Evolutionary conservation across 2,888 invertebrate genomes (phyloP).

Genomic region (Marronus borbonicus): DNA sequence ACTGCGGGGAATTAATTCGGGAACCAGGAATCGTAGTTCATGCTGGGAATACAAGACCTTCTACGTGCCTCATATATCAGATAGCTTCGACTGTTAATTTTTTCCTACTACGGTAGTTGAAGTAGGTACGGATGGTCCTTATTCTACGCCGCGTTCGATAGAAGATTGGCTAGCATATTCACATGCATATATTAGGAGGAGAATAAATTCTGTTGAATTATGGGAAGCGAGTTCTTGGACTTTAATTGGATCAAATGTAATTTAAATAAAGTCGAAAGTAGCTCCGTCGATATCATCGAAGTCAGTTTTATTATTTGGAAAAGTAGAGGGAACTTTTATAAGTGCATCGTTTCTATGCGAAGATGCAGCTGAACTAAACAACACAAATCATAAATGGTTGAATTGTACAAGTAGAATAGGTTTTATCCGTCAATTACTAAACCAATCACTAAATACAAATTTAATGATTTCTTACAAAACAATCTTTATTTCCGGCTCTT

Average conservation of each 20-base stretch:
- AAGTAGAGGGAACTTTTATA: background rate
- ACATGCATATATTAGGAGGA: conserved; percentile 24
- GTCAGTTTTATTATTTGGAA: background rate
- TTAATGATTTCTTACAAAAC: too few species aligned
- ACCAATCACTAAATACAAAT: too few species aligned
- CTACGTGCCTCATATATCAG: conserved; percentile 47
- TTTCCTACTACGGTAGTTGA: conserved; percentile 12
- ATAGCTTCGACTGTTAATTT: conserved; percentile 43
- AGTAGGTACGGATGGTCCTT: conserved; percentile 5
- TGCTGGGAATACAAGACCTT: conserved; percentile 48
- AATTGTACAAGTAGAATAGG: too few species aligned
- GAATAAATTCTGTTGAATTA: conserved; percentile 11
- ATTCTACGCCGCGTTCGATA: conserved; percentile 8
- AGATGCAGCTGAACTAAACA: too few species aligned
- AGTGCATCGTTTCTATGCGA: background rate
- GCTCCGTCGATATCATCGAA: background rate
- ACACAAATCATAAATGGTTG: too few species aligned
- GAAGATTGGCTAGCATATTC: conserved; percentile 20
- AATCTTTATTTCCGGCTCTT: too few species aligned
- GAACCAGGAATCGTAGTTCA: conserved; percentile 49
- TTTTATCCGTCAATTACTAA: too few species aligned
- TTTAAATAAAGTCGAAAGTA: conserved; percentile 1
- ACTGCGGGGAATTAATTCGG: conserved; percentile 64
- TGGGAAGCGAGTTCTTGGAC: conserved; percentile 3
- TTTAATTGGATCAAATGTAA: background rate